These are phyloP conservation scores for Tychaedon coryphoeus DNA, from an alignment of 2,113 vertebrate genomes.

Conservation along the genomic window DNA sequence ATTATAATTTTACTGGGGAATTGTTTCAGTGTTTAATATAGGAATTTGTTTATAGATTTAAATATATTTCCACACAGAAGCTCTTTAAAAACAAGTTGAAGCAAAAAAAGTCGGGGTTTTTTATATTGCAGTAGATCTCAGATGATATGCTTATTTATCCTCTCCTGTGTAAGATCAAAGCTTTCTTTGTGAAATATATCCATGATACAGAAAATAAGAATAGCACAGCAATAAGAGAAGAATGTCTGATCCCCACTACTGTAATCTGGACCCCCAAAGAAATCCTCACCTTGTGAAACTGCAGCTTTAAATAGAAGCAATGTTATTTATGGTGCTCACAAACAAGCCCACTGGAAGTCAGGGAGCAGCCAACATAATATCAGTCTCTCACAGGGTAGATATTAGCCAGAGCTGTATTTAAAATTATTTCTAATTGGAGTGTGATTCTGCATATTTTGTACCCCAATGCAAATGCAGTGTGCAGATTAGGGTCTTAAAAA, in stretches of 20 bases:
- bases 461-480: background rate
- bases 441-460: slow-evolving; percentile 35
- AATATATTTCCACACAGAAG: background rate
- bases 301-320: background rate
- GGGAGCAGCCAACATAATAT: background rate
- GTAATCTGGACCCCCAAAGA: background rate
- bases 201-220: background rate
- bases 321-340: background rate
- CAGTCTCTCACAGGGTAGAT: background rate
- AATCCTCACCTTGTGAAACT: background rate
- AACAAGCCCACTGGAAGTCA: background rate
- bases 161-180: background rate
- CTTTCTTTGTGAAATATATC: background rate
- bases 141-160: background rate
- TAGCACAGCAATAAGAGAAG: background rate
- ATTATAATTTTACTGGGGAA: background rate
- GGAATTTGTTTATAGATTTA: background rate
- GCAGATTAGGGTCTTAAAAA: background rate
- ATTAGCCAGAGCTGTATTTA: background rate
- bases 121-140: background rate
- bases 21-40: background rate
- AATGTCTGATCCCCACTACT: background rate
- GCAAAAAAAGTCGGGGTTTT: background rate
- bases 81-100: background rate
- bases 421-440: background rate